These are phyloP conservation scores for Haliclona indistincta DNA, from an alignment of 37 sponge, comb jelly and placozoan species.

Conservation along the genomic window DNA sequence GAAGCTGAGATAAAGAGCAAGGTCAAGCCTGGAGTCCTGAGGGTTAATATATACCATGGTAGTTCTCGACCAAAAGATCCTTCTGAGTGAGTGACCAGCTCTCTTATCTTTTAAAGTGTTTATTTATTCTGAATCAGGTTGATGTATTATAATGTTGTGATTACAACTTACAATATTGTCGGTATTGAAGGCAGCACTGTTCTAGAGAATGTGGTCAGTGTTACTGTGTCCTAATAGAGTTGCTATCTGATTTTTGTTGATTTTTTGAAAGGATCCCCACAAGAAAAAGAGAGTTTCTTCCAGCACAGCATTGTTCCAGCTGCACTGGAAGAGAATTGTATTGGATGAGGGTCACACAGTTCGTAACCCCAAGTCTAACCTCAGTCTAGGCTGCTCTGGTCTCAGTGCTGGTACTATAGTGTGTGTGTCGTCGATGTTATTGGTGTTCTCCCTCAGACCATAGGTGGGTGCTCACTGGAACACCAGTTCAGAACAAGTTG, in stretches of 20 bases:
- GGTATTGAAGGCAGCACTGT: conserved; percentile 41
- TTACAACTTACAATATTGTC: conserved; percentile 73
- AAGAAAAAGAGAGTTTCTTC: conserved; percentile 2
- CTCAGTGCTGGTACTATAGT: conserved; percentile 52
- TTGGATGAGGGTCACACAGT: conserved; percentile 84
- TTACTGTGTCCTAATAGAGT: background rate
- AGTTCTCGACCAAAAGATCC: conserved; percentile 31
- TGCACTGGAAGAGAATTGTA: conserved; percentile 74
- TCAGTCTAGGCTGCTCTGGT: conserved; percentile 42
- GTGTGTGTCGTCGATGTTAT: background rate
- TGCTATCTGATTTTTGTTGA: background rate
- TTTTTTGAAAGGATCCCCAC: background rate
- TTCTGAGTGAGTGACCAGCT: conserved; percentile 32
- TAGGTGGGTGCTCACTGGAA: conserved; percentile 80
- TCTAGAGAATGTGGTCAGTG: conserved; percentile 6
- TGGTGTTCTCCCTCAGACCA: conserved; percentile 24
- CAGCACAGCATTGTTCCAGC: conserved; percentile 43
- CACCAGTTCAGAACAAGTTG: conserved; percentile 81
- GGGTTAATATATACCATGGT: conserved; percentile 59
- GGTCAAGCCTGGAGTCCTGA: conserved; percentile 22
- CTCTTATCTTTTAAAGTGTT: background rate
- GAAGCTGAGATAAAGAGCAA: conserved; percentile 45
- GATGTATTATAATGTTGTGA: conserved; percentile 53
- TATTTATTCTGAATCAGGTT: conserved; percentile 29
- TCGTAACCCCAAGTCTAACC: conserved; percentile 63